A percentile compares a stretch with the other conserved stretches of the same genome.
phyloP scores from a whole-genome alignment of 2,888 invertebrate species.

The Polydrusus cervinus region DNA sequence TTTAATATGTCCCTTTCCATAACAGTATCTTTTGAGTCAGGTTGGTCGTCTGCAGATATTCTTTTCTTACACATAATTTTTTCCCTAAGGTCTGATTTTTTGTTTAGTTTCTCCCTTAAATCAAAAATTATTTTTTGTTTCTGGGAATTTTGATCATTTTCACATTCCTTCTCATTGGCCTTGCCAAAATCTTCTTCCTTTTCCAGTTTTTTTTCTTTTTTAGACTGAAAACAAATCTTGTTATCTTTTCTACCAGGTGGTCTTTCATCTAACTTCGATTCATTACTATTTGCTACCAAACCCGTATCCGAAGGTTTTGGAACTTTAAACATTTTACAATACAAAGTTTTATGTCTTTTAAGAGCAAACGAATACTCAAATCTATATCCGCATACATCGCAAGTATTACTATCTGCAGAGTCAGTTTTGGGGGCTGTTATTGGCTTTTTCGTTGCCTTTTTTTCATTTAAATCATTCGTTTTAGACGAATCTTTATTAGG shows the following conservation, averaged over 20 bases:
- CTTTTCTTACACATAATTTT: neutral
- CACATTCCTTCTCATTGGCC: too few relatives aligned
- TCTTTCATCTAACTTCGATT: too few relatives aligned
- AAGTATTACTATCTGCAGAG: neutral
- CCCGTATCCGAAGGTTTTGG: neutral
- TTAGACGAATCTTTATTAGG: too few relatives aligned
- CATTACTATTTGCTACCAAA: too few relatives aligned
- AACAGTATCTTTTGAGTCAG: neutral
- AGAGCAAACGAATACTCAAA: constrained; percentile 29
- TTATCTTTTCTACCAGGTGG: too few relatives aligned
- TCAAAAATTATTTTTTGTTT: neutral
- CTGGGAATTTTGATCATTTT: neutral
- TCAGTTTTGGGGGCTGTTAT: too few relatives aligned
- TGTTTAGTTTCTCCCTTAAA: neutral
- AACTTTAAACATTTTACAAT: constrained; percentile 17
- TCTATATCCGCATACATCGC: constrained; percentile 10
- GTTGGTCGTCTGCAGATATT: neutral
- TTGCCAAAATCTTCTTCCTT: too few relatives aligned
- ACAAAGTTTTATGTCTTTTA: constrained; percentile 3
- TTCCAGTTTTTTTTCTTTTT: too few relatives aligned
- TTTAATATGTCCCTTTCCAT: too few relatives aligned
- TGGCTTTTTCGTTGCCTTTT: too few relatives aligned
- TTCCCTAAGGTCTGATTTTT: neutral
- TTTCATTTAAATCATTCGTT: too few relatives aligned
- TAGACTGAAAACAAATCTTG: too few relatives aligned